Evolutionary conservation across 1,140 invertebrate genomes (phyloP).

Genomic region (Leguminivora glycinivorella): DNA sequence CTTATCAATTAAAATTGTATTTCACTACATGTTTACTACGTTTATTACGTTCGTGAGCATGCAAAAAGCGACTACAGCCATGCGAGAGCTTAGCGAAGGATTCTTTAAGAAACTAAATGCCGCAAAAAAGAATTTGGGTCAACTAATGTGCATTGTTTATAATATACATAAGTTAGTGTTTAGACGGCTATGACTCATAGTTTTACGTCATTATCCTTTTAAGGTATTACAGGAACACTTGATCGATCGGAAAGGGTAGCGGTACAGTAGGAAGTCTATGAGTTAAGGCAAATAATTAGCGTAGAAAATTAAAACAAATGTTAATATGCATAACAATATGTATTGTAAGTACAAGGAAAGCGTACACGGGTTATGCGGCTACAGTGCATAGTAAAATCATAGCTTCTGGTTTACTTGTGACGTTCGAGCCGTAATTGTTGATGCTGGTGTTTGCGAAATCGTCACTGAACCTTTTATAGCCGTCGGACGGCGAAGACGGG

Average conservation of each 20-base stretch:
- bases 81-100: background rate
- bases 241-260: constrained; percentile 49
- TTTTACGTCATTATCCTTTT: constrained; percentile 54
- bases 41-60: background rate
- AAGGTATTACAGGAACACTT: constrained; percentile 40
- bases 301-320: constrained; percentile 67
- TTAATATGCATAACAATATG: constrained; percentile 66
- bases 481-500: constrained; percentile 78
- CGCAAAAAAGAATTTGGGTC: constrained; percentile 54
- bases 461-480: constrained; percentile 80
- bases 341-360: constrained; percentile 74
- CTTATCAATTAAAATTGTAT: constrained; percentile 9
- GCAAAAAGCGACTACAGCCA: constrained; percentile 24
- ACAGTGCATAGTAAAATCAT: constrained; percentile 72
- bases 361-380: constrained; percentile 66
- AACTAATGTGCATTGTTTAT: constrained; percentile 55
- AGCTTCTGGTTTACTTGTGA: constrained; percentile 76
- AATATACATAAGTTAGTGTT: constrained; percentile 58
- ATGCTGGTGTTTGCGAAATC: constrained; percentile 78
- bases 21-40: background rate
- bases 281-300: constrained; percentile 44
- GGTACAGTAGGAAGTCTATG: constrained; percentile 36
- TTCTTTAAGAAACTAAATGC: constrained; percentile 37
- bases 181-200: constrained; percentile 57
- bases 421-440: constrained; percentile 80